Base-by-base conservation (phyloP, 2,888 invertebrate species). In the Gasteruption jaculator region DNA sequence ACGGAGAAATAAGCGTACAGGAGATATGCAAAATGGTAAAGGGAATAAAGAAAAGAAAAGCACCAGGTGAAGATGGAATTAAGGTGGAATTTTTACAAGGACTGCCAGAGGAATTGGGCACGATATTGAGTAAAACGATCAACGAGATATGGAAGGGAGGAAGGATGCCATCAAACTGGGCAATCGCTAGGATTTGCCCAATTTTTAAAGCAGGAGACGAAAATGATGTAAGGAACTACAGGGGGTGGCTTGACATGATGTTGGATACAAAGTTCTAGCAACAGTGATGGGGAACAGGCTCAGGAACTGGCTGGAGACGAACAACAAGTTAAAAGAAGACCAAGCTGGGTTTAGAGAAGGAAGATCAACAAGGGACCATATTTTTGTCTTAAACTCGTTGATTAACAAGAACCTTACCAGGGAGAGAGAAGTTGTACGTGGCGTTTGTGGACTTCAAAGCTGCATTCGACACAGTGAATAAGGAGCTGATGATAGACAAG, bases 341-440 rank as follows among this genome's bases (percentile, higher is more conserved):
- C 48, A 52, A 32, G 48, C 44, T 7, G 49, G 45, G 2, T 50
- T 48, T 21, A 20, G 41, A 5, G 24, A 36, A 19, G 32, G 32
- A 6, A 35, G 45, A 11, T 39, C 34, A 5, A 46, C 48, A n/a
- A 38, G 35, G 12, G 44, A 44, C 19, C 41, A 45, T n/a, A 43
- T 46, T n/a, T 46, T 32, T 27, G 29, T 18, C 10, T 29, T 46
- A 8, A 27, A 31, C n/a, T 20, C 30, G 10, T 14, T 40, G 6
- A 27, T 34, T 14, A 27, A 41, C 15, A n/a, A 34, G 4, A 27
- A 8, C 20, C 10, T 37, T 7, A 26, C 22, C 10, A n/a, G 8
- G 3, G 27, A 33, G 15, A 19, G 24, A 30, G 26, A 19, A 20
- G 11, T 24, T 30, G 12, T 20, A 32, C 12, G 22, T 35, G 4